Evolutionary conservation across 2,888 invertebrate species (phyloP).

Genomic region (Pseudococcus longispinus): DNA sequence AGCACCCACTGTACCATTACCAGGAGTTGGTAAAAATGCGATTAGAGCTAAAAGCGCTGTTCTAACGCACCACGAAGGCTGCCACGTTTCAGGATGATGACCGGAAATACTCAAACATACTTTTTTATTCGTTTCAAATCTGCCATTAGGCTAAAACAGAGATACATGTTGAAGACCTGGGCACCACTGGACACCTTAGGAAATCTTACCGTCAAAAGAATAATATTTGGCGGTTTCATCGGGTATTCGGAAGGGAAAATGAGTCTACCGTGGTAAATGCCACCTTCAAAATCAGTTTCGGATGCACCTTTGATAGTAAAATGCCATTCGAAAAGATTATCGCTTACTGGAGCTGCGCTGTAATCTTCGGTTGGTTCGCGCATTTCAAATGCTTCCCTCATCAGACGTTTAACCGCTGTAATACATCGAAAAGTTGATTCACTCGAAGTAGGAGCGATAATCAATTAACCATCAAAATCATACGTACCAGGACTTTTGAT

Average conservation of each 20-base stretch:
- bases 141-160: conserved; percentile 79
- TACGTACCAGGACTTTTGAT: conserved; percentile 47
- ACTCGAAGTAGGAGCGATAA: neutral
- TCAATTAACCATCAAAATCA: neutral
- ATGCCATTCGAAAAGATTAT: conserved; percentile 97
- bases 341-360: conserved; percentile 87
- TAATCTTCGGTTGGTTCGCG: conserved; percentile 88
- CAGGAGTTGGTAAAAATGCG: conserved; percentile 92
- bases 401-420: conserved; percentile 87
- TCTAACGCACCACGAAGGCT: conserved; percentile 95
- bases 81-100: conserved; percentile 98
- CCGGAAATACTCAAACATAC: conserved; percentile 95
- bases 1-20: conserved; percentile 89
- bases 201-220: conserved; percentile 78
- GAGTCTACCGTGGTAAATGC: conserved; percentile 91
- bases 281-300: conserved; percentile 87
- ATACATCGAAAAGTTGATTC: conserved; percentile 52
- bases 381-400: conserved; percentile 89
- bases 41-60: conserved; percentile 91
- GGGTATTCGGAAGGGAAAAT: conserved; percentile 92
- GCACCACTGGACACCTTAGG: neutral
- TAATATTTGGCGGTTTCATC: conserved; percentile 96
- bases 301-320: conserved; percentile 91
- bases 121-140: conserved; percentile 92
- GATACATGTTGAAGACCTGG: neutral